phyloP scores from a whole-genome alignment of 2,797 vertebrate species.

The Onychomys torridus region DNA sequence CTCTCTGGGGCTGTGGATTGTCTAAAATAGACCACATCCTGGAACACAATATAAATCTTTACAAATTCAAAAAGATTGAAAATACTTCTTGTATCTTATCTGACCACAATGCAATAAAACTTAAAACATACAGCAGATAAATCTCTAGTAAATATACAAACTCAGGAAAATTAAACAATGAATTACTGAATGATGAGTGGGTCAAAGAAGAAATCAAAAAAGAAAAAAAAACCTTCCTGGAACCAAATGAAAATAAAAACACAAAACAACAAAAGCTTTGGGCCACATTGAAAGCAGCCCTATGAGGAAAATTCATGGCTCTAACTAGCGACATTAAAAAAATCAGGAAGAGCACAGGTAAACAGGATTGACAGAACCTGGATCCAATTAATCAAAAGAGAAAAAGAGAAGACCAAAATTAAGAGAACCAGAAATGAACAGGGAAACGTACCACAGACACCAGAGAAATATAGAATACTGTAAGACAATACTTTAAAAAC shows the following conservation, averaged over 20 bases:
- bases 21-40: neutral
- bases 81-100: neutral
- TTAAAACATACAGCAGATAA: neutral
- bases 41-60: neutral
- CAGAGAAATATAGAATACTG: neutral
- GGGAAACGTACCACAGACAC: neutral
- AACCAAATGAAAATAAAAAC: neutral
- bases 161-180: neutral
- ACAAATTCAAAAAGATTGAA: neutral
- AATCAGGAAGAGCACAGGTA: neutral
- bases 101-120: neutral
- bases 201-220: neutral
- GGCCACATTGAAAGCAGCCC: neutral
- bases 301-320: neutral
- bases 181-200: neutral
- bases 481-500: neutral
- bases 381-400: neutral
- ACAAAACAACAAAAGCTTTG: neutral
- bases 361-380: neutral
- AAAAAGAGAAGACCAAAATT: neutral
- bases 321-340: neutral
- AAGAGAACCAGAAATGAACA: neutral
- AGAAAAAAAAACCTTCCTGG: neutral
- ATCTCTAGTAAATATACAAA: neutral
- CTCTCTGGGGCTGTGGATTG: neutral